These are phyloP conservation scores for Troides oblongomaculatus DNA, from an alignment of 2,888 invertebrate genomes.

Conservation along the genomic window DNA sequence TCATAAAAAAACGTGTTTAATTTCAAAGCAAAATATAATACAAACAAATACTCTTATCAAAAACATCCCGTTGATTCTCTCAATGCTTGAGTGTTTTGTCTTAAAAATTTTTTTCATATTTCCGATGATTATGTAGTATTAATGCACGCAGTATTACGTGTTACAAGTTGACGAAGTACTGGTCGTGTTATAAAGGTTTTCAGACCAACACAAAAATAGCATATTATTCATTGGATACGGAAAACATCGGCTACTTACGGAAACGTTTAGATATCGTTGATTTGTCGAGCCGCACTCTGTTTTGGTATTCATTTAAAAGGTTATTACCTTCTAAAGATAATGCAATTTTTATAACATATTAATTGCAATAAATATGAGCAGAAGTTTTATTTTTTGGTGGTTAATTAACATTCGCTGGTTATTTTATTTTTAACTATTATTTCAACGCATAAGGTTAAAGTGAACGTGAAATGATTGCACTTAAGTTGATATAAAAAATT, in stretches of 20 bases:
- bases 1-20: conserved; percentile 21
- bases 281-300: background rate
- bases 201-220: background rate
- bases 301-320: background rate
- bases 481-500: no score
- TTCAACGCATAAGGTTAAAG: no score
- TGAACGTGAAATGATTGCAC: no score
- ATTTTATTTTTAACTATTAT: no score
- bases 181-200: conserved; percentile 8
- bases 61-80: conserved; percentile 50
- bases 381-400: no score
- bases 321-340: background rate
- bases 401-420: no score
- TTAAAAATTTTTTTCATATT: conserved; percentile 85
- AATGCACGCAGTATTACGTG: conserved; percentile 6
- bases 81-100: conserved; percentile 49
- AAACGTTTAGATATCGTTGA: background rate
- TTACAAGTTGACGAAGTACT: conserved; percentile 8
- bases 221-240: no score
- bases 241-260: background rate
- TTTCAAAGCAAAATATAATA: conserved; percentile 19
- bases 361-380: no score
- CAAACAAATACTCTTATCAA: conserved; percentile 23
- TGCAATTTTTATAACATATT: no score
- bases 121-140: conserved; percentile 54